These are phyloP conservation scores for Petrocephalus sullivani DNA, from an alignment of 2,797 vertebrate species.

Conservation along the genomic window DNA sequence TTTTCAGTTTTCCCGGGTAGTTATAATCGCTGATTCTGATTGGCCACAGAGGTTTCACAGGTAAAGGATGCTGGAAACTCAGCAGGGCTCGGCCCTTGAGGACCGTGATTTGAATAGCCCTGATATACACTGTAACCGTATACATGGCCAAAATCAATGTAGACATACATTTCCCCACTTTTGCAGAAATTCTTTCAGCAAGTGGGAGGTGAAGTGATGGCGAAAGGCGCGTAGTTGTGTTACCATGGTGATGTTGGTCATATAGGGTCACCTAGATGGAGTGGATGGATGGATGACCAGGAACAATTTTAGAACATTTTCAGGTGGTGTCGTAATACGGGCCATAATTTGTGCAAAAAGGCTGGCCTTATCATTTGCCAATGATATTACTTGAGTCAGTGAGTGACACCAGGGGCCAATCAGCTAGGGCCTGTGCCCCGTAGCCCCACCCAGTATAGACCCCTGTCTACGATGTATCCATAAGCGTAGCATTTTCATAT, in stretches of 20 bases:
- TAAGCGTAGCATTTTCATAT: neutral
- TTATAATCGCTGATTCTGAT: too few relatives aligned
- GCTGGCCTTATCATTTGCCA: neutral
- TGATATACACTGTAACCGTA: neutral
- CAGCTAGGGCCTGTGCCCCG: neutral
- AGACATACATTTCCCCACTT: neutral
- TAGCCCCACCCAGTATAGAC: neutral
- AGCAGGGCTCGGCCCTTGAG: too few relatives aligned
- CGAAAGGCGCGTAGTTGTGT: neutral
- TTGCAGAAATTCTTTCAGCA: neutral
- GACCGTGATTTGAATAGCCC: too few relatives aligned
- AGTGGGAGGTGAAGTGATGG: neutral
- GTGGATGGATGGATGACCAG: neutral
- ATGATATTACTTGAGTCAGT: neutral
- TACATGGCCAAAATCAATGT: neutral
- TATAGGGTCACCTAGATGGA: neutral
- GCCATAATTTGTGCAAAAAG: neutral
- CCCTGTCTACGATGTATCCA: neutral
- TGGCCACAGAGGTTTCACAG: too few relatives aligned
- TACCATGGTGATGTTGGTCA: neutral
- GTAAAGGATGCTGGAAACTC: too few relatives aligned
- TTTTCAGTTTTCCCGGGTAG: too few relatives aligned
- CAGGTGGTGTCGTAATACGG: neutral
- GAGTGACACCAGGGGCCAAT: neutral
- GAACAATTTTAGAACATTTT: neutral